These are phyloP conservation scores for Papilio dardanus DNA, from an alignment of 1,140 invertebrate genomes.

Conservation along the genomic window DNA sequence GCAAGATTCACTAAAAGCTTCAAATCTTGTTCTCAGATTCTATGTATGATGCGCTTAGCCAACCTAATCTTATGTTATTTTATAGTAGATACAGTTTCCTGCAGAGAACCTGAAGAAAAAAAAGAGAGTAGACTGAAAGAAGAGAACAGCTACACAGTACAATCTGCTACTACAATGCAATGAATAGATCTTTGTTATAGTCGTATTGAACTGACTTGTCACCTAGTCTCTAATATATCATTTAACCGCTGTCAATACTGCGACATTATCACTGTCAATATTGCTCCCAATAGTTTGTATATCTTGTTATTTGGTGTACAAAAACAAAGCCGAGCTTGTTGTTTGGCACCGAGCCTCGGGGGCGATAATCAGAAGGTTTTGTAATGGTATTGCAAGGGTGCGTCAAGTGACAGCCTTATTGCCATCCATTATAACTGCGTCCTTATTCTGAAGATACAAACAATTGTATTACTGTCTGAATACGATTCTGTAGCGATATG, in stretches of 20 bases:
- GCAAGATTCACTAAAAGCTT: too few species aligned
- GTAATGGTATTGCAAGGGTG: constrained; percentile 76
- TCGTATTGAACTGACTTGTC: not conserved
- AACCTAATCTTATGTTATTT: too few species aligned
- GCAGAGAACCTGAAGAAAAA: not conserved
- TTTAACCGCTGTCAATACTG: not conserved
- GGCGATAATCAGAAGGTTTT: constrained; percentile 55
- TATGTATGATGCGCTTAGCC: too few species aligned
- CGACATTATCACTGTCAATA: not conserved
- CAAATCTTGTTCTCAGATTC: too few species aligned
- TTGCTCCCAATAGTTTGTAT: not conserved
- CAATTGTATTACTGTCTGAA: not conserved
- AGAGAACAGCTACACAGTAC: too few species aligned
- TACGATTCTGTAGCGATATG: not conserved
- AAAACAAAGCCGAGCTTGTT: constrained; percentile 50
- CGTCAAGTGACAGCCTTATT: constrained; percentile 68
- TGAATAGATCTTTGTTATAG: not conserved
- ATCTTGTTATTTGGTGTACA: not conserved
- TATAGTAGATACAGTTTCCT: not conserved
- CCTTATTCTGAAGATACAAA: constrained; percentile 57
- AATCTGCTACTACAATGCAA: not conserved
- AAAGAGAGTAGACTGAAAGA: too few species aligned
- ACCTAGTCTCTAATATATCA: not conserved
- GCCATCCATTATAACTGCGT: constrained; percentile 67
- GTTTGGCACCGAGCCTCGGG: constrained; percentile 45